Base-by-base conservation (phyloP, 2,113 vertebrate species). In the Oncorhynchus mykiss region DNA sequence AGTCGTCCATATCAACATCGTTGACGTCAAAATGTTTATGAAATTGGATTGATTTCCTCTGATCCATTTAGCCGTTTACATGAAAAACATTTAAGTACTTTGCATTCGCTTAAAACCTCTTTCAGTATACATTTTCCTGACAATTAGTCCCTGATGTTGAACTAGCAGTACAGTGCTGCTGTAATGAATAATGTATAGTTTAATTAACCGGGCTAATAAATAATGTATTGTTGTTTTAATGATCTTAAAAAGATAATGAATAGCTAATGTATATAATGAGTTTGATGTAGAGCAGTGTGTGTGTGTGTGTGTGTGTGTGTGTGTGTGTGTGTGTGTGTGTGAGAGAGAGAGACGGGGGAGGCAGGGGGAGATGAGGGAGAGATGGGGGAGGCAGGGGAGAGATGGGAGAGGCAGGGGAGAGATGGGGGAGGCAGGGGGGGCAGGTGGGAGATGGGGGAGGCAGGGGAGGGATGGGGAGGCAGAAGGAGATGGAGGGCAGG, bases 151-250 rank as follows among this genome's bases (percentile, higher is more conserved):
- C 6, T 62, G 18, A 24, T 62, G 59, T 24, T n/a, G n/a, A 62
- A 62, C 18, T 62, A 62, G n/a, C n/a, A 62, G 18, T 62, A 62
- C n/a, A 62, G 7, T 62, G 22, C 22, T 62, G 59, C n/a, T 8
- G 20, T 62, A 62, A 62, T 62, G 18, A 62, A 66, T 27, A 29
- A 29, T 27, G 3, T 3, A 64, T 64, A 18, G 22, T 3, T 64
- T 64, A 1, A 1, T 14, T 22, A 64, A 29, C 14, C 25, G 9
- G 24, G 29, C 5, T 39, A 18, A 68, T 68, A n/a, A 82, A 82
- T 85, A 76, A 84, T 86, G 22, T 12, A 84, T 78, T 31, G 1
- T 14, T 34, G 60, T 80, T 73, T 13, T 77, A 70, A 70, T 73
- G 80, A 66, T 29, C 75, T 54, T 78, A 67, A 80, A 80, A 14